Conservation (phyloP, 2,888 invertebrate species). For the Nezara viridula region DNA sequence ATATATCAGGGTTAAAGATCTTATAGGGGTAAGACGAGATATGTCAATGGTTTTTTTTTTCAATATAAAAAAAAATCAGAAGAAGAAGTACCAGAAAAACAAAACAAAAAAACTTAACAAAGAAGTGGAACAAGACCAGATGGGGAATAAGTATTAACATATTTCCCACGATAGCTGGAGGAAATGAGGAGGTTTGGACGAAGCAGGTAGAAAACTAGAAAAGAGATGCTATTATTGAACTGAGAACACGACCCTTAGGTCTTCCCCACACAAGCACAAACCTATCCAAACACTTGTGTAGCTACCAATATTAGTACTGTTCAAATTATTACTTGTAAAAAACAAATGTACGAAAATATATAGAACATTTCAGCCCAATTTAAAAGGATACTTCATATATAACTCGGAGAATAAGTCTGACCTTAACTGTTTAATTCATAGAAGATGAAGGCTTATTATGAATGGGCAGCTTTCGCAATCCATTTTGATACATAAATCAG, state of each 20-base stretch:
- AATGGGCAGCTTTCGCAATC: background rate
- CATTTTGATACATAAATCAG: background rate
- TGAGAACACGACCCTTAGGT: background rate
- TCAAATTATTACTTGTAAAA: background rate
- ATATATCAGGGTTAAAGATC: background rate
- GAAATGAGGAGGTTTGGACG: conserved; percentile 17
- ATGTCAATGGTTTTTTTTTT: background rate
- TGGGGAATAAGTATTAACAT: conserved; percentile 40
- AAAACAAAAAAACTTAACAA: background rate
- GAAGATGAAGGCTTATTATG: background rate
- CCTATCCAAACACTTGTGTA: too few species aligned
- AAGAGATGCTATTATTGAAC: conserved; percentile 44
- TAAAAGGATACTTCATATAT: background rate
- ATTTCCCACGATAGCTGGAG: conserved; percentile 38
- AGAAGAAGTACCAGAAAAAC: background rate
- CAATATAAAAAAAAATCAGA: background rate
- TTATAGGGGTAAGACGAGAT: background rate
- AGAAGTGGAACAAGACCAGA: background rate
- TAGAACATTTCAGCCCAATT: background rate
- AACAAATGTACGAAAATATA: background rate
- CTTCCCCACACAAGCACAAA: too few species aligned
- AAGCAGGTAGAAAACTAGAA: conserved; percentile 35
- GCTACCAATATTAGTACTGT: background rate
- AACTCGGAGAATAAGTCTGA: too few species aligned
- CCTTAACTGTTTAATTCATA: background rate